phyloP scores from a whole-genome alignment of 2,888 invertebrate species.

The Itoplectis maculator region DNA sequence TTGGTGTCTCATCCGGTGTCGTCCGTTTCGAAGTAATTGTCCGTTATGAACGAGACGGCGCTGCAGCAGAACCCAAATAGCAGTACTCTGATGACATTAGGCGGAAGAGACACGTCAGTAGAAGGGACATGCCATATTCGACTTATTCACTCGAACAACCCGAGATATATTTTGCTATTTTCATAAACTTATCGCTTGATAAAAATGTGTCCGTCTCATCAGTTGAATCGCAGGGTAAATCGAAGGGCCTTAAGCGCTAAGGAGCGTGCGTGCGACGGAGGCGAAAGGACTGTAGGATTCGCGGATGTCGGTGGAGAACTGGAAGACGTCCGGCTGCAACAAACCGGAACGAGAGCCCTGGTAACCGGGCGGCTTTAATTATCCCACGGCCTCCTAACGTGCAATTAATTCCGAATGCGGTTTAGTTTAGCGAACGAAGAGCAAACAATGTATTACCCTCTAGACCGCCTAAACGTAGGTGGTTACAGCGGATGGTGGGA shows the following conservation, averaged over 20 bases:
- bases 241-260: not conserved
- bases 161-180: not conserved
- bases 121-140: too few species aligned
- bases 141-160: not conserved
- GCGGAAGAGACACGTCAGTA: not conserved
- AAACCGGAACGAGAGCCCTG: constrained; percentile 72
- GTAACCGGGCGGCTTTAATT: constrained; percentile 81
- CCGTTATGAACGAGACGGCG: not conserved
- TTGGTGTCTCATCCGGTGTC: not conserved
- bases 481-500: constrained; percentile 74
- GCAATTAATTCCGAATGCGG: constrained; percentile 83
- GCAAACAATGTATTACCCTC: constrained; percentile 81
- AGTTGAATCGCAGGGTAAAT: not conserved
- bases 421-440: constrained; percentile 82
- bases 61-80: constrained; percentile 9
- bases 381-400: constrained; percentile 81
- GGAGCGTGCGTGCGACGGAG: constrained; percentile 5
- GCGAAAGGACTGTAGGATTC: constrained; percentile 3
- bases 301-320: constrained; percentile 41
- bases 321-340: constrained; percentile 75
- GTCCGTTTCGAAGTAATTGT: not conserved
- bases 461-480: constrained; percentile 79
- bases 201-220: not conserved
- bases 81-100: not conserved
- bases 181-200: too few species aligned